phyloP scores from a whole-genome alignment of 2,113 vertebrate genomes.

The Polypterus bichir region DNA sequence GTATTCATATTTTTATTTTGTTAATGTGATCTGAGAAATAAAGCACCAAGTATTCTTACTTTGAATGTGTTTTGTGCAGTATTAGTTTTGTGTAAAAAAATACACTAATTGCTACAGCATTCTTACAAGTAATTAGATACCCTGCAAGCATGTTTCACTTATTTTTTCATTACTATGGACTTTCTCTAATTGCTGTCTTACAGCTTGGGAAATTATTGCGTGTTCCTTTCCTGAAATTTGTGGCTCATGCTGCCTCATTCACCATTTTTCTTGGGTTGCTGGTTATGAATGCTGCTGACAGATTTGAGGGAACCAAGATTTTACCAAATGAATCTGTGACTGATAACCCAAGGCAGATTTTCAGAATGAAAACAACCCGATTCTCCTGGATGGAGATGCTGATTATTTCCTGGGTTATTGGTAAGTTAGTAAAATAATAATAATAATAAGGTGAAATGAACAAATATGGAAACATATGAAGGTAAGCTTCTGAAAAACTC shows the following conservation, averaged over 20 bases:
- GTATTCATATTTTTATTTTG: no score
- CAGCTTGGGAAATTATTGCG: conserved; percentile 82
- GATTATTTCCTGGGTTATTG: conserved; percentile 93
- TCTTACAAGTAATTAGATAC: no score
- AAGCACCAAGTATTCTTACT: no score
- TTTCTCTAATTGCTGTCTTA: conserved; percentile 15
- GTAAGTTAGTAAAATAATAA: conserved; percentile 38
- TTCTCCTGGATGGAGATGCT: conserved; percentile 95
- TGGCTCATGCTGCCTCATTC: conserved; percentile 88
- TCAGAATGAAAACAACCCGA: conserved; percentile 87
- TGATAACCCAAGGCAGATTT: conserved; percentile 75
- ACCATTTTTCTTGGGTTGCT: conserved; percentile 83
- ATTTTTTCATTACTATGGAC: neutral
- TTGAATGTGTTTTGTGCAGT: no score
- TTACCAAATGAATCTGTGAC: conserved; percentile 80
- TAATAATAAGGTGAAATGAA: no score
- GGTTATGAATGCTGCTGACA: conserved; percentile 85
- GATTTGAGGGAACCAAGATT: conserved; percentile 79
- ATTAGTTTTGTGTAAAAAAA: no score
- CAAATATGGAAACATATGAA: no score
- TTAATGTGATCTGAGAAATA: no score
- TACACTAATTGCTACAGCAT: no score
- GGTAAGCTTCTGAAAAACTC: no score
- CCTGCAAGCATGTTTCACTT: no score
- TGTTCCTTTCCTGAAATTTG: conserved; percentile 91